phyloP scores from a whole-genome alignment of 2,797 vertebrate genomes.

The Poecilia wingei region DNA sequence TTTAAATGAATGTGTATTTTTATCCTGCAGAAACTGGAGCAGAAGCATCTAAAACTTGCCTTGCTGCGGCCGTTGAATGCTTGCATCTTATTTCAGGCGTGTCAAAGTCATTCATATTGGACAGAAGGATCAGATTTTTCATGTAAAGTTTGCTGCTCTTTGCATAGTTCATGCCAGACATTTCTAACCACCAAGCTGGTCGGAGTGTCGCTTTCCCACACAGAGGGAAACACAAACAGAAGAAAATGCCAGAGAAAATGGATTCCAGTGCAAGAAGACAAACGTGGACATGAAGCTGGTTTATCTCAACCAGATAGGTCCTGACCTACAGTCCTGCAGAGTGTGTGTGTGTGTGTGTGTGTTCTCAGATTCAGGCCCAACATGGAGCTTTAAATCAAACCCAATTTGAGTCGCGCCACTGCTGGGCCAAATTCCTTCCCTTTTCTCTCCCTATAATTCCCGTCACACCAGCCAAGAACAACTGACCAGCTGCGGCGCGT shows the following conservation, averaged over 20 bases:
- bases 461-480: slow-evolving; percentile 13
- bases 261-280: not conserved
- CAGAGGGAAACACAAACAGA: not conserved
- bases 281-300: slow-evolving; percentile 9
- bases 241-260: not conserved
- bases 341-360: not conserved
- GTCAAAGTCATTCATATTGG: not conserved
- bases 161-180: not conserved
- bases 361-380: slow-evolving; percentile 2
- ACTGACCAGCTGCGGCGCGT: slow-evolving; percentile 33
- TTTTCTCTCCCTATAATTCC: not conserved
- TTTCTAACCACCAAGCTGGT: not conserved
- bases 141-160: not conserved
- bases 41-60: not conserved
- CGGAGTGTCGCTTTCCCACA: not conserved
- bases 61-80: not conserved
- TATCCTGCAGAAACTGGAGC: not conserved
- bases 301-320: slow-evolving; percentile 17
- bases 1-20: not conserved
- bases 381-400: slow-evolving; percentile 3
- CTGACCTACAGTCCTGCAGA: slow-evolving; percentile 9
- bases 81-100: not conserved
- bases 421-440: slow-evolving; percentile 16
- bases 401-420: slow-evolving; percentile 12
- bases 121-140: not conserved